Evolutionary conservation across 2,797 vertebrate genomes (phyloP).

Genomic region (Neolamprologus multifasciatus): DNA sequence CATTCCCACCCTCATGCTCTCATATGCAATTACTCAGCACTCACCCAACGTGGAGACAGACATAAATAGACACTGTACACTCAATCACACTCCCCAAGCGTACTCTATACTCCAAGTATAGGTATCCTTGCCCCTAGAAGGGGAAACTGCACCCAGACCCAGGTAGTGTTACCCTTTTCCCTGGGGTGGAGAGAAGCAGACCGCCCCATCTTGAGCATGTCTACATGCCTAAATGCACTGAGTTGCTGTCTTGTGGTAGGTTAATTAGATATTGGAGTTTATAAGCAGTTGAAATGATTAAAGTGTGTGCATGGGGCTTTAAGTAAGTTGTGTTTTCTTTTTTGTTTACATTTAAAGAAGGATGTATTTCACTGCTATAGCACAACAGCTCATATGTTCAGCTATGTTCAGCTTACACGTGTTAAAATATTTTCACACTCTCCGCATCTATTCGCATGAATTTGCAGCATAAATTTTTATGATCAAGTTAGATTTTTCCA

Average conservation of each 20-base stretch:
- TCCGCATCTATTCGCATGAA: background rate
- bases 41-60: background rate
- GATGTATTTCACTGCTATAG: background rate
- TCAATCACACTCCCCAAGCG: background rate
- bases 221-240: background rate
- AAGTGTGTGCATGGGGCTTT: background rate
- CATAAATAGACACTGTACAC: background rate
- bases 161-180: background rate
- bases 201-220: background rate
- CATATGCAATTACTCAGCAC: background rate
- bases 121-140: accelerated
- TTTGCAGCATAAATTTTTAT: background rate
- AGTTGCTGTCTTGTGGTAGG: background rate
- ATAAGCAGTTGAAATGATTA: background rate
- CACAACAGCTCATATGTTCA: background rate
- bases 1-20: background rate
- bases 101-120: accelerated
- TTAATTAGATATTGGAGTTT: background rate
- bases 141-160: background rate
- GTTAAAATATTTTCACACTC: background rate
- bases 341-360: background rate
- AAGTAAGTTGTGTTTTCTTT: background rate
- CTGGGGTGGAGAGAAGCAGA: background rate
- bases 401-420: background rate
- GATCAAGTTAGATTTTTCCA: background rate